These are phyloP conservation scores for Phylloscopus whistleri DNA, from an alignment of 2,113 vertebrate genomes.

Conservation along the genomic window DNA sequence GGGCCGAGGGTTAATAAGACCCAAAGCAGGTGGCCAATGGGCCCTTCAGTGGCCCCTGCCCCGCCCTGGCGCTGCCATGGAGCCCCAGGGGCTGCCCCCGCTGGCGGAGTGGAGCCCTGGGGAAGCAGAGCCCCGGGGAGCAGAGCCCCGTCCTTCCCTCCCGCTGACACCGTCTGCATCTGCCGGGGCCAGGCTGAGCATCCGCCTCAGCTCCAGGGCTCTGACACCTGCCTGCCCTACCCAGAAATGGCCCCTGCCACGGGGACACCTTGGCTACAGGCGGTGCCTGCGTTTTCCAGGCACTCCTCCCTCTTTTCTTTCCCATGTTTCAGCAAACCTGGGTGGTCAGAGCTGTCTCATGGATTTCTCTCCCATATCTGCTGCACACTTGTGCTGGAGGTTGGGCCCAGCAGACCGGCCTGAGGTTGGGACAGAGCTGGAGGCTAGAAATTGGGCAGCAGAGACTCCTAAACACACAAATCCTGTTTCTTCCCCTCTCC, in stretches of 20 bases:
- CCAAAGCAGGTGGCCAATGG: fast-evolving
- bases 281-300: fast-evolving
- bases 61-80: fast-evolving
- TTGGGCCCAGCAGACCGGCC: neutral
- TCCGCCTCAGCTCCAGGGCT: fast-evolving
- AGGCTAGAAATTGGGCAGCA: neutral
- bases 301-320: neutral
- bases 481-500: neutral
- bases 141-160: fast-evolving
- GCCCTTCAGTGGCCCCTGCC: fast-evolving
- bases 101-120: fast-evolving
- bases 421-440: neutral
- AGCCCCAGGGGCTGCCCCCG: fast-evolving
- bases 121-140: neutral
- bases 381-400: neutral
- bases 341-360: fast-evolving
- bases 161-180: neutral
- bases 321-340: neutral
- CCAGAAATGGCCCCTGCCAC: fast-evolving
- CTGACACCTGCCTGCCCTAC: neutral
- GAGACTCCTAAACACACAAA: neutral
- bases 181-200: neutral
- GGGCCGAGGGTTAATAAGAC: fast-evolving
- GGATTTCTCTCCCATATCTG: neutral
- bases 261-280: neutral